Evolutionary conservation across 2,113 vertebrate genomes (phyloP).

Genomic region (Rhinolophus sinicus): DNA sequence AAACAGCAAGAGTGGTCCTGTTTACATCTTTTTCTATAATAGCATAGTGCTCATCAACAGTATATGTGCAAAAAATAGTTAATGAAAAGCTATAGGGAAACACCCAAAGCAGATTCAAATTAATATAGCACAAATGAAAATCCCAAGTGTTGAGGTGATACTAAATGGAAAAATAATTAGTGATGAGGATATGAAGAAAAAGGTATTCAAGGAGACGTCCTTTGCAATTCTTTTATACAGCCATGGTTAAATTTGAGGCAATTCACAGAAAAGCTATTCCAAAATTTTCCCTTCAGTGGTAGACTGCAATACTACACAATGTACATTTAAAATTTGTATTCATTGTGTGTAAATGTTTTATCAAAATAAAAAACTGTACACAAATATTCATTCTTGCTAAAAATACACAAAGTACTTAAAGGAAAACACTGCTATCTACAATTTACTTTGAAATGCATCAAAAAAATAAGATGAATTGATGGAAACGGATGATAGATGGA

Average conservation of each 20-base stretch:
- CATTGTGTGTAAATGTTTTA: neutral
- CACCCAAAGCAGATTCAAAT: neutral
- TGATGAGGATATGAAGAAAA: slow-evolving; percentile 26
- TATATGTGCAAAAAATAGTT: neutral
- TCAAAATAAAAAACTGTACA: slow-evolving; percentile 42
- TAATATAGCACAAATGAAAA: slow-evolving; percentile 47
- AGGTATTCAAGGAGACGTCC: neutral
- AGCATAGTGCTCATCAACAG: neutral
- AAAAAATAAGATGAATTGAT: neutral
- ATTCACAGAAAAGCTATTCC: neutral
- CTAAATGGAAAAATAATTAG: neutral
- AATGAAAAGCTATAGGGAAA: slow-evolving; percentile 3
- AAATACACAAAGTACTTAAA: neutral
- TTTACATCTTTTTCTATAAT: neutral
- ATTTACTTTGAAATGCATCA: slow-evolving; percentile 27
- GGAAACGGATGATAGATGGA: neutral
- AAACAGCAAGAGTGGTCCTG: neutral
- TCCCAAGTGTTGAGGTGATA: slow-evolving; percentile 2
- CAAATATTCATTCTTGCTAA: neutral
- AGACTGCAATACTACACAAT: neutral
- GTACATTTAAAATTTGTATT: neutral
- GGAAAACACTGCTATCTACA: neutral
- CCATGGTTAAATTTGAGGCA: neutral
- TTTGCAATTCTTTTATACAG: slow-evolving; percentile 7
- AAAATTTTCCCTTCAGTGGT: neutral